Evolutionary conservation across 1,140 invertebrate genomes (phyloP), one percentile per base, ranked within the genome.

Genomic region (Drosophila busckii): DNA sequence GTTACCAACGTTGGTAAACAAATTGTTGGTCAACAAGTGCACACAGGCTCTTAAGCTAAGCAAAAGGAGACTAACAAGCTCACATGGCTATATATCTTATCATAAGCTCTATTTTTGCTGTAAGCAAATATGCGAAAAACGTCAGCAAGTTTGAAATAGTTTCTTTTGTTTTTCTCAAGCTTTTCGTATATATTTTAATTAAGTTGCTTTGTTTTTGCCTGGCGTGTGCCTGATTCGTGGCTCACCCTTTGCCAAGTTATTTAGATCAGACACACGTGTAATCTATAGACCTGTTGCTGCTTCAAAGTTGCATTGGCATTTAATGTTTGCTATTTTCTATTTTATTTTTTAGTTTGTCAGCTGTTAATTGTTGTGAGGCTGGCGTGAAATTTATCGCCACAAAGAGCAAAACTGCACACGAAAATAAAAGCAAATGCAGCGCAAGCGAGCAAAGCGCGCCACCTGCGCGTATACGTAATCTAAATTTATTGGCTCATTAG

Each of bases 381-480:
- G 48, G 71, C 71, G 71, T 78, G 58, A 78, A 80, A 80, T 80
- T 80, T 78, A 71, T 71, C 55, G 53, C 44, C 32, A 31, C 45
- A 23, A 46, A 62, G 7, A 19, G 23, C 19, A 53, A 16, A 45
- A 64, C 35, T n/a, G n/a, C n/a, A n/a, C n/a, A n/a, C 20, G 29
- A 37, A 35, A 44, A 34, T 53, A 41, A 41, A 45, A 13, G 22
- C 15, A 48, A 75, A 56, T 2, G n/a, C 0, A 41, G 3, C 0
- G 4, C 25, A 2, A 13, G 1, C 0, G 41, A 31, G 17, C 35
- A 15, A 34, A 41, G 50, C 69, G 44, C 55, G 76, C 75, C 75
- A 80, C 75, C 75, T 80, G 75, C 76, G 76, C 75, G 75, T 82
- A 80, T 80, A 80, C 75, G 75, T 80, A 80, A 80, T 80, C 53